These are phyloP conservation scores for Phaetusa simplex DNA, from an alignment of 2,113 vertebrate genomes.

Conservation along the genomic window DNA sequence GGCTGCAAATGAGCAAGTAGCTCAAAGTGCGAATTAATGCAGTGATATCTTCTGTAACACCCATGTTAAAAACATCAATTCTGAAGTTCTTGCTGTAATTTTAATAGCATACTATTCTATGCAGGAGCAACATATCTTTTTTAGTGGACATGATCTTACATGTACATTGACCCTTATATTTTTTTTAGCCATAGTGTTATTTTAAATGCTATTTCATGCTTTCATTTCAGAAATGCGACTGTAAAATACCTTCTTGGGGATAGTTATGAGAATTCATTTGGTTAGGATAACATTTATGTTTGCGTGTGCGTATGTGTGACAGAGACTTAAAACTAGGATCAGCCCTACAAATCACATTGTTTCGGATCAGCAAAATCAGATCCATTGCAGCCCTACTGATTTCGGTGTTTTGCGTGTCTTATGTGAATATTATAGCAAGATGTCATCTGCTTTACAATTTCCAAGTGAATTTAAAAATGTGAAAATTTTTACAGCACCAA, in stretches of 20 bases:
- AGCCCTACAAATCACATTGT: not conserved
- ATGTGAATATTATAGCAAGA: not conserved
- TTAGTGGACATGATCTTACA: not conserved
- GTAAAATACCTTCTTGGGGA: not conserved
- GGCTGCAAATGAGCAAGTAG: not conserved
- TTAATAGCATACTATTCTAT: not conserved
- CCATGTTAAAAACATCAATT: not conserved
- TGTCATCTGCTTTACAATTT: not conserved
- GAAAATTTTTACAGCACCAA: not conserved
- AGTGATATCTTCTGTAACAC: not conserved
- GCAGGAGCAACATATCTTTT: not conserved
- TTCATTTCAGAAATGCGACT: not conserved
- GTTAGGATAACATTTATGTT: not conserved
- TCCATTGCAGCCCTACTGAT: not conserved
- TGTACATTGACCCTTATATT: not conserved
- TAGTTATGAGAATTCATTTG: not conserved
- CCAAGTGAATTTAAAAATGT: not conserved
- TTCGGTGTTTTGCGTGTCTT: not conserved
- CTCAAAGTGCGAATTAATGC: constrained; percentile 27
- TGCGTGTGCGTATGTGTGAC: not conserved
- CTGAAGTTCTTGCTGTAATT: not conserved
- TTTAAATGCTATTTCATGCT: not conserved
- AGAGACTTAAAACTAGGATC: not conserved
- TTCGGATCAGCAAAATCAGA: not conserved
- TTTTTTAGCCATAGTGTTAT: not conserved